Conservation (phyloP, 2,797 vertebrate genomes). For the Poliocrania exsul region DNA sequence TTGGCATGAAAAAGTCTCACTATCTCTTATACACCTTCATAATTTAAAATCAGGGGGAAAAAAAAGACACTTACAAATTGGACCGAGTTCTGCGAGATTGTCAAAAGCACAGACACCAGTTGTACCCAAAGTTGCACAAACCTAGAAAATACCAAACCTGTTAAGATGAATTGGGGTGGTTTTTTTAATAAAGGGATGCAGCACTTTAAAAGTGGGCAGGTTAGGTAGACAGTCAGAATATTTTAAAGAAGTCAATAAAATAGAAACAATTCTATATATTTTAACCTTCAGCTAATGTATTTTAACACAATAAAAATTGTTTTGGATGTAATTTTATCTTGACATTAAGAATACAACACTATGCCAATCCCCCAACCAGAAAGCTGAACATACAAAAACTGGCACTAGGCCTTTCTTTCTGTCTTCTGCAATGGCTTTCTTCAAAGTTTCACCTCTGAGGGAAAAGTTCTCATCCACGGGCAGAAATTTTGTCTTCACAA, state of each 20-base stretch:
- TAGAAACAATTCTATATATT: not conserved
- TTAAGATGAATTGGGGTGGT: not conserved
- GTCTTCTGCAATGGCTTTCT: constrained; percentile 89
- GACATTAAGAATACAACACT: not conserved
- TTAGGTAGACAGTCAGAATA: not conserved
- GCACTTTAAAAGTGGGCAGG: not conserved
- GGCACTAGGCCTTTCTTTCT: constrained; percentile 86
- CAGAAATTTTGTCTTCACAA: constrained; percentile 92
- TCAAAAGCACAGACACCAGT: constrained; percentile 97
- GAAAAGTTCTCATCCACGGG: constrained; percentile 89
- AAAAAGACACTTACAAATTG: constrained; percentile 84
- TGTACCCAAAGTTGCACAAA: constrained; percentile 93
- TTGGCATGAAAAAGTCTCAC: not conserved
- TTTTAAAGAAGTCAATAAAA: not conserved
- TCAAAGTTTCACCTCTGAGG: constrained; percentile 88
- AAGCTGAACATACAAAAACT: constrained; percentile 84
- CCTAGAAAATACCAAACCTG: constrained; percentile 72
- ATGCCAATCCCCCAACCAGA: not conserved
- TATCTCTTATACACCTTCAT: not conserved
- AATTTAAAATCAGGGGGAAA: not conserved
- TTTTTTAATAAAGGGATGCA: not conserved
- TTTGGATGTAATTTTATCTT: not conserved
- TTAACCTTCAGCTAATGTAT: not conserved
- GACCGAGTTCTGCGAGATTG: constrained; percentile 89
- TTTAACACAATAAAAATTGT: not conserved